Conservation (phyloP, 1,140 invertebrate species). For the Lamellibrachia luymesi region DNA sequence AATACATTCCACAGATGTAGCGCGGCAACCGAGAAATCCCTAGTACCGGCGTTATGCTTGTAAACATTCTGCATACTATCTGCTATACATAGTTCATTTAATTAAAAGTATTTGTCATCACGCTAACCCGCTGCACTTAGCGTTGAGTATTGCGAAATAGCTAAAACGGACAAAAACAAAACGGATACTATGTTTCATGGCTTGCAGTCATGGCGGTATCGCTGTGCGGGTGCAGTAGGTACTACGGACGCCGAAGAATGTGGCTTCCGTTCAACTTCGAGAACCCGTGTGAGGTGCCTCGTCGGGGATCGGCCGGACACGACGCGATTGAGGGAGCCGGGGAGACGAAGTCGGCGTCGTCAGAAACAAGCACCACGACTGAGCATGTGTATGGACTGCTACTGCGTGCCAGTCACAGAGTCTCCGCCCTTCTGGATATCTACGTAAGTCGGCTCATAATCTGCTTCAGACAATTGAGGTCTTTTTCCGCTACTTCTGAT, state of each 20-base stretch:
- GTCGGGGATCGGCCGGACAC: not conserved
- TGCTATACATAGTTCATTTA: not conserved
- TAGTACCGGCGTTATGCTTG: too few relatives aligned
- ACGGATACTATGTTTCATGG: not conserved
- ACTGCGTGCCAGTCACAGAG: not conserved
- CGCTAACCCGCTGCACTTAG: not conserved
- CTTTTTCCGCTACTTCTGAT: not conserved
- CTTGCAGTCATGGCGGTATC: not conserved
- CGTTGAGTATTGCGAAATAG: not conserved
- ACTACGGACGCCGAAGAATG: not conserved
- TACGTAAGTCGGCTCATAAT: not conserved
- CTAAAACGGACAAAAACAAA: not conserved
- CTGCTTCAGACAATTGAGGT: too few relatives aligned
- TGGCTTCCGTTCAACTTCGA: not conserved
- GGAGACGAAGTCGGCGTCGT: not conserved
- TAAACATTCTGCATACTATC: not conserved
- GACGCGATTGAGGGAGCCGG: not conserved
- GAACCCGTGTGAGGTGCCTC: not conserved
- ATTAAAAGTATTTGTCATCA: not conserved
- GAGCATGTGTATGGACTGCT: not conserved
- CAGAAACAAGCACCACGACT: not conserved
- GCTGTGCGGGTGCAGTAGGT: not conserved
- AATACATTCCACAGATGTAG: not conserved
- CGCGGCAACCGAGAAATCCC: too few relatives aligned
- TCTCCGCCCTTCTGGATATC: not conserved